Conservation (phyloP, 2,797 vertebrate genomes). For the Oreonectes daqikongensis region DNA sequence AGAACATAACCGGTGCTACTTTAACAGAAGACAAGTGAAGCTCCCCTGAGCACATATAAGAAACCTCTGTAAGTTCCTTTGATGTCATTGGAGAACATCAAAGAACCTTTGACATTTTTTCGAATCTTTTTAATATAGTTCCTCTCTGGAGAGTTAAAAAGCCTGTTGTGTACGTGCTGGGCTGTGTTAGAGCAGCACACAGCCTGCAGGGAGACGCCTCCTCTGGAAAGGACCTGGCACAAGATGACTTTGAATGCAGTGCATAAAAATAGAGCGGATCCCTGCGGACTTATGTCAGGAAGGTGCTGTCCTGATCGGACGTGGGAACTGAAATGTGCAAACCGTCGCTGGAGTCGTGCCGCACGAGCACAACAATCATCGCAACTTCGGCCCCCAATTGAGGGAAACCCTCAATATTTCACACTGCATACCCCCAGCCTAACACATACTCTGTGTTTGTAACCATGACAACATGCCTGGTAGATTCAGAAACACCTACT, state of each 20-base stretch:
- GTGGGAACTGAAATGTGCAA: constrained; percentile 6
- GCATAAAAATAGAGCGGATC: constrained; percentile 43
- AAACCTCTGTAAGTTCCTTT: neutral
- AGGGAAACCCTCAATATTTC: constrained; percentile 52
- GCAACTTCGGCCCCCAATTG: neutral
- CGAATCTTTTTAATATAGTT: neutral
- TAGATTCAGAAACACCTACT: constrained; percentile 44
- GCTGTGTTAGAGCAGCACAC: constrained; percentile 30
- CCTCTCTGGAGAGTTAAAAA: neutral
- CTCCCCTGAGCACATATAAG: neutral
- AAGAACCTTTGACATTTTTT: neutral
- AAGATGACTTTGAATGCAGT: constrained; percentile 24
- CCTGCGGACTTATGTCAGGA: constrained; percentile 16
- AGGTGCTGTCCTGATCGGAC: constrained; percentile 16
- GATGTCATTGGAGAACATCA: neutral
- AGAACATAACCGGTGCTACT: too few species aligned
- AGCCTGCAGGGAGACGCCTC: constrained; percentile 28
- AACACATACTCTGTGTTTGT: constrained; percentile 28
- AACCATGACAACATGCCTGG: constrained; percentile 51
- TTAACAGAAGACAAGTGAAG: neutral
- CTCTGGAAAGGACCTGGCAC: constrained; percentile 29
- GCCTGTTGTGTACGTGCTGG: neutral
- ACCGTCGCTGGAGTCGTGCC: neutral
- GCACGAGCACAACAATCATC: neutral
- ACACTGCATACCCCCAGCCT: constrained; percentile 34